phyloP scores from a whole-genome alignment of 2,888 invertebrate species.

The Hydroisotoma schaefferi region DNA sequence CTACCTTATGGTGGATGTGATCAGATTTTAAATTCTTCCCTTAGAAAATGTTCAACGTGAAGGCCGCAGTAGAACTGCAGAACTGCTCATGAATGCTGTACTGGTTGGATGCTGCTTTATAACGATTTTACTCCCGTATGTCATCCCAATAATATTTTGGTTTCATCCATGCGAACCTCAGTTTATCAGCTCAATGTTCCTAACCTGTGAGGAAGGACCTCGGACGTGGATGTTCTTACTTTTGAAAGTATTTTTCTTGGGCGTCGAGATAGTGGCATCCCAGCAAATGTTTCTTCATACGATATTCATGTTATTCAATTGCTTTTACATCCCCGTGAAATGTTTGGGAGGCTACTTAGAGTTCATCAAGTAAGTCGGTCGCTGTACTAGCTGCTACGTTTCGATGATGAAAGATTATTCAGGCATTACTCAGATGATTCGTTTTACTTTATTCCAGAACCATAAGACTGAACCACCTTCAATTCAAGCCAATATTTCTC shows the following conservation, averaged over 20 bases:
- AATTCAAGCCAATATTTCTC: slow-evolving; percentile 6
- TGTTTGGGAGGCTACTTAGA: slow-evolving; percentile 11
- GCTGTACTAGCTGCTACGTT: background rate
- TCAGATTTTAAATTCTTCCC: background rate
- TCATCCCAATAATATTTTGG: slow-evolving; percentile 11
- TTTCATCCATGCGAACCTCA: slow-evolving; percentile 12
- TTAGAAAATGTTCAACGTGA: background rate
- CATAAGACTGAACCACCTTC: slow-evolving; percentile 12
- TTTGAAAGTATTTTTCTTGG: slow-evolving; percentile 5
- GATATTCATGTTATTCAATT: slow-evolving; percentile 11
- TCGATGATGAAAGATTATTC: background rate
- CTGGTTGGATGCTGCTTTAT: slow-evolving; percentile 4
- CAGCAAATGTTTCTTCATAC: slow-evolving; percentile 16
- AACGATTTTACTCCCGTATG: slow-evolving; percentile 5
- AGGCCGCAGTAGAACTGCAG: background rate
- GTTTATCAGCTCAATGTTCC: slow-evolving; percentile 14
- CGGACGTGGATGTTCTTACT: slow-evolving; percentile 9
- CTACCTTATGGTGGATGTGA: background rate
- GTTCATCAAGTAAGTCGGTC: slow-evolving; percentile 5
- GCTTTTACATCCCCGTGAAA: slow-evolving; percentile 7
- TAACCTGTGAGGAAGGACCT: background rate
- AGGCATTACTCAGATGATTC: background rate
- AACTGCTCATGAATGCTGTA: background rate
- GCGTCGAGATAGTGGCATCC: slow-evolving; percentile 11
- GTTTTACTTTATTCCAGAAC: slow-evolving; percentile 3